Conservation (phyloP, 2,888 invertebrate species). For the Sinhomidia bicolor region DNA sequence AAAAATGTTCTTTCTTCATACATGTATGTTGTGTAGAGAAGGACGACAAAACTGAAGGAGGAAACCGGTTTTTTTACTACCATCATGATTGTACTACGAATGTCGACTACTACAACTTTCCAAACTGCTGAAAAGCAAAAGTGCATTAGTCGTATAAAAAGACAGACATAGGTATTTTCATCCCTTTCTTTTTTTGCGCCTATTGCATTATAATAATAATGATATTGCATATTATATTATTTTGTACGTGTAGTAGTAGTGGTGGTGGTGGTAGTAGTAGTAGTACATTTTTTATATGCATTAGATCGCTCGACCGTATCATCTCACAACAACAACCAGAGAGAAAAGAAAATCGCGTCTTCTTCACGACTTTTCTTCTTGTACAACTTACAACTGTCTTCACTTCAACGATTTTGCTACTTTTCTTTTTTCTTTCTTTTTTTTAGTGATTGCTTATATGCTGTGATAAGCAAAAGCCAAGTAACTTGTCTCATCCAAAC, state of each 20-base stretch:
- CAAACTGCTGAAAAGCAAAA: constrained; percentile 7
- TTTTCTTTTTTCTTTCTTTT: constrained; percentile 33
- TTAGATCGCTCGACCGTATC: constrained; percentile 40
- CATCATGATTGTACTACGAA: not conserved
- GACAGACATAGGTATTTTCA: constrained; percentile 19
- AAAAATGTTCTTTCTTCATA: constrained; percentile 45
- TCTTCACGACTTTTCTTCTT: constrained; percentile 30
- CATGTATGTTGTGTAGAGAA: constrained; percentile 4
- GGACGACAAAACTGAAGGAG: constrained; percentile 55
- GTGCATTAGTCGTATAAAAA: constrained; percentile 19
- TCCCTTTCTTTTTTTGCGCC: constrained; percentile 9
- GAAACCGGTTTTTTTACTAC: constrained; percentile 70
- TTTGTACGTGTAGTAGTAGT: not conserved
- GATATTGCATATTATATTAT: not conserved
- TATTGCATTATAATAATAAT: constrained; percentile 8
- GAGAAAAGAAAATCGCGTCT: constrained; percentile 35
- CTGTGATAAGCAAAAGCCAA: constrained; percentile 65
- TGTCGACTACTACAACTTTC: not conserved
- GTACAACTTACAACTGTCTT: constrained; percentile 21
- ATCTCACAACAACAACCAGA: constrained; percentile 41
- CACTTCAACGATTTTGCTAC: constrained; percentile 64
- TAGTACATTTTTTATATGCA: constrained; percentile 25
- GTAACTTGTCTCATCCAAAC: constrained; percentile 56
- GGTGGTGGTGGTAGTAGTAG: not conserved
- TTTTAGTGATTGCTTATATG: constrained; percentile 28